Conservation (phyloP, 2,888 invertebrate species). For the Dasysyrphus tricinctus region DNA sequence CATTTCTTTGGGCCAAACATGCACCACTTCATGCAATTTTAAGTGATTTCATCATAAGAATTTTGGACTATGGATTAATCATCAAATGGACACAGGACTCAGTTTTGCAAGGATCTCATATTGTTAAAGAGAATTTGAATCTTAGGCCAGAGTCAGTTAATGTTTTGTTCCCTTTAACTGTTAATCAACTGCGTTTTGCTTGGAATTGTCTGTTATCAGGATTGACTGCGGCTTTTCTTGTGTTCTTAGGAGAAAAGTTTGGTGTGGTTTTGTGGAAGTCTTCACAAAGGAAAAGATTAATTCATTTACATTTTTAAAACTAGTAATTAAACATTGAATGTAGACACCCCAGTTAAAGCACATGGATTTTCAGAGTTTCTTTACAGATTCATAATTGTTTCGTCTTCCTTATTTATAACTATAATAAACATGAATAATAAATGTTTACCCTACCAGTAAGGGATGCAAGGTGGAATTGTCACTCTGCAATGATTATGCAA, state of each 20-base stretch:
- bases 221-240: not conserved
- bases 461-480: no score
- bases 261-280: not conserved
- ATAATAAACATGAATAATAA: no score
- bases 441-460: no score
- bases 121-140: not conserved
- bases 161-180: not conserved
- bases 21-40: conserved; percentile 4
- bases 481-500: no score
- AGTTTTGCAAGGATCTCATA: not conserved
- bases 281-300: not conserved
- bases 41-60: not conserved
- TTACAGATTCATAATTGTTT: no score
- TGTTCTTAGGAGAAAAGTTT: conserved; percentile 19
- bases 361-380: no score
- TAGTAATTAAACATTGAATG: not conserved
- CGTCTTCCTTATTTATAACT: no score
- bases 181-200: not conserved
- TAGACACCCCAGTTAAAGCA: no score
- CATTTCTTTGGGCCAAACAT: conserved; percentile 7
- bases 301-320: not conserved
- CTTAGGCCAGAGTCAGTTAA: not conserved
- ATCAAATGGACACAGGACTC: conserved; percentile 12
- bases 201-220: conserved; percentile 3
- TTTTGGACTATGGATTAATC: not conserved